These are phyloP conservation scores for Fregata magnificens DNA, from an alignment of 2,113 vertebrate species.

Conservation along the genomic window DNA sequence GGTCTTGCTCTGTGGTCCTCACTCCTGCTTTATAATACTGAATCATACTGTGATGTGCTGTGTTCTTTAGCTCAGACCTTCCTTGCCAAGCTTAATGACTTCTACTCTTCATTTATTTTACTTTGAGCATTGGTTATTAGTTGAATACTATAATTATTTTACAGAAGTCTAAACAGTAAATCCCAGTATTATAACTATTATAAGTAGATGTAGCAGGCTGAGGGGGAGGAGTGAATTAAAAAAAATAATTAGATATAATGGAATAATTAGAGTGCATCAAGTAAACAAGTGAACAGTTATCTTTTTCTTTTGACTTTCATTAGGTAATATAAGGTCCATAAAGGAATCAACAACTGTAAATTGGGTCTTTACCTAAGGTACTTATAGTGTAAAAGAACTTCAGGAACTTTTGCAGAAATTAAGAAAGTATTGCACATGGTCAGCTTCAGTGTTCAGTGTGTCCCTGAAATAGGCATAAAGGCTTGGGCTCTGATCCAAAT, in stretches of 20 bases:
- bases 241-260: neutral
- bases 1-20: neutral
- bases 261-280: neutral
- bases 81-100: neutral
- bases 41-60: neutral
- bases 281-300: neutral
- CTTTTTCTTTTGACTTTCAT: neutral
- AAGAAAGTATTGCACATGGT: neutral
- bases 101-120: neutral
- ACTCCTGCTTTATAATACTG: neutral
- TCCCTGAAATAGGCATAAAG: neutral
- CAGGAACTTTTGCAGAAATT: neutral
- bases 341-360: neutral
- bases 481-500: neutral
- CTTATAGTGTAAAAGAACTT: neutral
- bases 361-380: neutral
- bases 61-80: neutral
- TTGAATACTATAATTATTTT: neutral
- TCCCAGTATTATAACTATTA: neutral
- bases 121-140: neutral
- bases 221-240: neutral
- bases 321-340: neutral
- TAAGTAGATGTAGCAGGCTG: neutral
- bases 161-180: neutral
- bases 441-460: neutral